Conservation (phyloP, 2,888 invertebrate genomes). For the Sylvicola cinctus region DNA sequence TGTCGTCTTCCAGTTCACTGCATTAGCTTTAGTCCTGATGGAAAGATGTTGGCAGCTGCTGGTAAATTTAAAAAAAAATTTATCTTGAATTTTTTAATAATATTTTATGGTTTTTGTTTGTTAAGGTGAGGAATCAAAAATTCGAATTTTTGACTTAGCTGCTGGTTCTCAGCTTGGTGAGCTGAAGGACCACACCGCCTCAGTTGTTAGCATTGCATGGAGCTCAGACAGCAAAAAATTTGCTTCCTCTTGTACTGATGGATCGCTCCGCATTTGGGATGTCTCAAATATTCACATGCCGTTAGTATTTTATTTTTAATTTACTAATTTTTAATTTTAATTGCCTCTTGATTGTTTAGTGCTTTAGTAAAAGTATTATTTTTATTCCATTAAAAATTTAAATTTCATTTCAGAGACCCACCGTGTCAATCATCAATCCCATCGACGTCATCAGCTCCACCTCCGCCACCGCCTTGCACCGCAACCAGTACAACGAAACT, state of each 20-base stretch:
- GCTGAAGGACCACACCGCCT: constrained; percentile 33
- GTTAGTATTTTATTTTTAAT: constrained; percentile 5
- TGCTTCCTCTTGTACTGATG: constrained; percentile 46
- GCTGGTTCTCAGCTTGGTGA: constrained; percentile 35
- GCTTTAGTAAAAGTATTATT: too few species aligned
- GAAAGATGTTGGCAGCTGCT: constrained; percentile 64
- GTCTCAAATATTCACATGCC: constrained; percentile 15
- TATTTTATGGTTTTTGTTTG: constrained; percentile 2
- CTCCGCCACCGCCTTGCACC: constrained; percentile 5
- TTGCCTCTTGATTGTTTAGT: too few species aligned
- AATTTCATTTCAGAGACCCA: too few species aligned
- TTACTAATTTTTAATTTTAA: neutral
- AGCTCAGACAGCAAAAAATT: constrained; percentile 33
- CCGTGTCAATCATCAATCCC: too few species aligned
- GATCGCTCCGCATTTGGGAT: constrained; percentile 44
- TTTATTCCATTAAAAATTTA: too few species aligned
- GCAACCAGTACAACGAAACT: constrained; percentile 4
- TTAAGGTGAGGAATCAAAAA: constrained; percentile 35
- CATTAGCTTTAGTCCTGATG: constrained; percentile 68
- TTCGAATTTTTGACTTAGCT: constrained; percentile 45
- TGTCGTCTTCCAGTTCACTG: constrained; percentile 54
- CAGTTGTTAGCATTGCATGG: constrained; percentile 36
- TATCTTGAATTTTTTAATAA: neutral
- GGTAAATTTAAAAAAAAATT: constrained; percentile 29
- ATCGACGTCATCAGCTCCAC: constrained; percentile 3